Base-by-base conservation (phyloP, 1,140 invertebrate genomes). In the Sitodiplosis mosellana region DNA sequence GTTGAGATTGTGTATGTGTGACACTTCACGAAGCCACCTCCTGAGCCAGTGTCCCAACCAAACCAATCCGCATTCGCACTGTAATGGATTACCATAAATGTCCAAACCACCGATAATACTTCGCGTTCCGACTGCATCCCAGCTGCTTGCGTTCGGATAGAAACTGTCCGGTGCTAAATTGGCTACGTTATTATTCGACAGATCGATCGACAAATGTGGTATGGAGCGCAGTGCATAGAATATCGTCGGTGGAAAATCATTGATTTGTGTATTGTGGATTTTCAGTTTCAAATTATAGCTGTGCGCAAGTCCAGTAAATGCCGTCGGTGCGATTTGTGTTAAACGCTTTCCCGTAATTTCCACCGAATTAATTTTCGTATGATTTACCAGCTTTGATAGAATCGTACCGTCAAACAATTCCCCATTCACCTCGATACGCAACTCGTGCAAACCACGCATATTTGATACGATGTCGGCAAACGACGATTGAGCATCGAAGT, bases 11-110 rank as follows among this genome's bases (percentile, higher is more conserved):
- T 68, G 69, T 14, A 70, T 69, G 38, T 71, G 69, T 22, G 64
- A 65, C 1, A 72, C 83, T 58, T 87, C 84, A 10, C 83, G 66
- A 4, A 83, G 69, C 86, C 87, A 90, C 27, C 87, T 71, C 15
- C 87, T 69, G 43, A 90, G 67, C 88, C 88, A 92, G 42, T 84
- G 74, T 1, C 86, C 86, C 21, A 90, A 70, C 87, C 87, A 91
- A 5, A 87, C 81, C 34, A 90, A 68, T 45, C 85, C 83, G 59
- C 88, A 92, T 53, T 88, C 86, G 55, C 88, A 92, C 15, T 77
- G 74, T 57, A 87, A 73, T 0, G 85, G 84, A 66, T 91, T 91
- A 37, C 83, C 80, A 7, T 82, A 77, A 49, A 90, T 72, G 22
- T 82, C 74, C 41, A 92, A 65, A 12, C 87, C 87, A 57, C 87